phyloP scores from a whole-genome alignment of 2,797 vertebrate species.

The Allenopithecus nigroviridis region DNA sequence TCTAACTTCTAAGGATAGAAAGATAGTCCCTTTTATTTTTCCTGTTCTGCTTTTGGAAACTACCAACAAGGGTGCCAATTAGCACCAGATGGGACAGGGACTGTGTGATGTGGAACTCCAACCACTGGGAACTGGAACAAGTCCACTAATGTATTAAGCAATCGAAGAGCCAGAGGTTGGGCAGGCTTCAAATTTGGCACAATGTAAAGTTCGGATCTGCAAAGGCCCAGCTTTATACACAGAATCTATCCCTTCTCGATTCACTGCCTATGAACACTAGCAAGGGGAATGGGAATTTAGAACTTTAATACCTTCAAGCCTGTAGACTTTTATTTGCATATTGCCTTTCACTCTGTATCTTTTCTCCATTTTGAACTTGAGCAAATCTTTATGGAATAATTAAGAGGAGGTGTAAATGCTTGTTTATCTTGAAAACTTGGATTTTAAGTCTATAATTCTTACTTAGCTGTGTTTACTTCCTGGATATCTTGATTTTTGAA shows the following conservation, averaged over 20 bases:
- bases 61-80: constrained; percentile 76
- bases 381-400: neutral
- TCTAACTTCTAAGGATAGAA: constrained; percentile 69
- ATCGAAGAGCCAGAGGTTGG: constrained; percentile 60
- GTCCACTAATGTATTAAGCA: constrained; percentile 78
- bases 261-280: neutral
- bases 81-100: constrained; percentile 80
- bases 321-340: neutral
- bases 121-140: constrained; percentile 73
- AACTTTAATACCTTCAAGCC: neutral
- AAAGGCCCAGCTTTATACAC: neutral
- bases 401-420: neutral
- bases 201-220: constrained; percentile 35
- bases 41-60: constrained; percentile 77
- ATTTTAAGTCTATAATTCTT: neutral
- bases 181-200: constrained; percentile 25
- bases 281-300: neutral
- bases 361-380: neutral
- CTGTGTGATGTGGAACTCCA: constrained; percentile 68
- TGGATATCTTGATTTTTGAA: neutral
- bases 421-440: neutral
- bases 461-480: neutral
- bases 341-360: neutral
- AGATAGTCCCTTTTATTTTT: constrained; percentile 71
- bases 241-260: neutral